phyloP scores from a whole-genome alignment of 1,140 invertebrate genomes.

The Bradysia coprophila region DNA sequence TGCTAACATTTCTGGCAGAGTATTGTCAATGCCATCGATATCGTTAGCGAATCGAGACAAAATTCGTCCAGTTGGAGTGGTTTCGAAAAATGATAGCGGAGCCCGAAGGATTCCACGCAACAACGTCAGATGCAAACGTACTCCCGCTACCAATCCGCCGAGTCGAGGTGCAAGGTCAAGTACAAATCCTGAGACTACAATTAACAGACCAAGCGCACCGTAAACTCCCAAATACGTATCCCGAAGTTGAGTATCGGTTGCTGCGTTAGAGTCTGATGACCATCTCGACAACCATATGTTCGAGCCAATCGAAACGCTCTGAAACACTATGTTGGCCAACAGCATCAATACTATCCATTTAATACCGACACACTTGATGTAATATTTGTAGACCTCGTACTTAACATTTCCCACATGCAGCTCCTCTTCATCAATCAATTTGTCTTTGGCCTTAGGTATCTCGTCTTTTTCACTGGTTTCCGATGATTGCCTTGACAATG shows the following conservation, averaged over 20 bases:
- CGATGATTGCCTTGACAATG: too few species aligned
- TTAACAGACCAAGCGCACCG: slow-evolving; percentile 59
- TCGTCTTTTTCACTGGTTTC: neutral
- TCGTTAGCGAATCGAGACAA: slow-evolving; percentile 46
- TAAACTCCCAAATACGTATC: slow-evolving; percentile 79
- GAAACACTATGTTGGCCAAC: slow-evolving; percentile 66
- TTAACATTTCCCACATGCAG: slow-evolving; percentile 82
- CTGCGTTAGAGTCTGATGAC: slow-evolving; percentile 44
- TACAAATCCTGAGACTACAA: slow-evolving; percentile 48
- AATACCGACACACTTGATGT: slow-evolving; percentile 69
- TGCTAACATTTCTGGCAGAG: slow-evolving; percentile 9
- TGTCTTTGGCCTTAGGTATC: slow-evolving; percentile 23
- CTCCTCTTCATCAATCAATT: slow-evolving; percentile 77
- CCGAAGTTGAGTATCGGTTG: slow-evolving; percentile 36
- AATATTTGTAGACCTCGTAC: slow-evolving; percentile 74
- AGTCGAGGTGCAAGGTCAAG: slow-evolving; percentile 44
- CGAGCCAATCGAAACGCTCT: slow-evolving; percentile 73
- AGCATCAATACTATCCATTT: slow-evolving; percentile 54
- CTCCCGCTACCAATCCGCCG: slow-evolving; percentile 50
- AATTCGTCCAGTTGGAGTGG: slow-evolving; percentile 42
- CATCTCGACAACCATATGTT: slow-evolving; percentile 85
- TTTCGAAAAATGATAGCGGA: slow-evolving; percentile 51
- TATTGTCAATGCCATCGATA: slow-evolving; percentile 35
- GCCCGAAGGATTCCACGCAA: slow-evolving; percentile 48
- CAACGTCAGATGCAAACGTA: slow-evolving; percentile 41